Evolutionary conservation across 2,888 invertebrate species (phyloP), one percentile per base, ranked within the genome.

Genomic region (Ethmia dodecea): DNA sequence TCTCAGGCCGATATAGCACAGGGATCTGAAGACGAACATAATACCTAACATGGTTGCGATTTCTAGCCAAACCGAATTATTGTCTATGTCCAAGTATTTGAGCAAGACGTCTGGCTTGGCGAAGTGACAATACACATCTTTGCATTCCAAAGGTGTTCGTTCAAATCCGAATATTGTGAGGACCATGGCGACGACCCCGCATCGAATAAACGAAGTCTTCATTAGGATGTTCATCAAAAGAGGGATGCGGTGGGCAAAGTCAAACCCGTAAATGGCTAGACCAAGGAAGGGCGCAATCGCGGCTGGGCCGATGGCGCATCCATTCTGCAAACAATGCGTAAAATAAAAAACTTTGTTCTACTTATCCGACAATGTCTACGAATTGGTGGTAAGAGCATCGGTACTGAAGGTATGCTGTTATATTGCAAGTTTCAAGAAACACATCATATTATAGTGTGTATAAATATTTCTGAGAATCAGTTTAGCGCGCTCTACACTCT

Each of bases 181-280:
- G 0, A 91, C 83, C 60, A 91, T 74, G 0, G 89, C 89, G 9
- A 91, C 90, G 2, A 90, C 89, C 0, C 90, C 91, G 44, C 90
- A 89, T 12, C 92, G 83, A 45, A 92, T 87, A 67, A 90, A 92
- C 13, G 91, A 91, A 3, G 88, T 84, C 60, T 89, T 90, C 89
- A 91, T 90, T 3, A 90, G 46, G 3, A 89, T 66, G 60, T 89
- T 87, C 89, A 91, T 89, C 12, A 87, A 48, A 3, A 84, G 65
- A 0, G 91, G 88, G 37, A 92, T 90, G 43, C 88, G 76, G 26
- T 87, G 83, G 0, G 92, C 91, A 70, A 91, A 92, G 63, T 92
- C 92, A 46, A 92, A 91, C 0, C 92, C 92, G 63, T 91, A 92
- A 40, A 91, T 88, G 0, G 90, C 91, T 10, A 92, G 66, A 1